Evolutionary conservation across 2,888 invertebrate species (phyloP), one percentile per base, ranked within the genome.

Genomic region (Tuberolachnus salignus): DNA sequence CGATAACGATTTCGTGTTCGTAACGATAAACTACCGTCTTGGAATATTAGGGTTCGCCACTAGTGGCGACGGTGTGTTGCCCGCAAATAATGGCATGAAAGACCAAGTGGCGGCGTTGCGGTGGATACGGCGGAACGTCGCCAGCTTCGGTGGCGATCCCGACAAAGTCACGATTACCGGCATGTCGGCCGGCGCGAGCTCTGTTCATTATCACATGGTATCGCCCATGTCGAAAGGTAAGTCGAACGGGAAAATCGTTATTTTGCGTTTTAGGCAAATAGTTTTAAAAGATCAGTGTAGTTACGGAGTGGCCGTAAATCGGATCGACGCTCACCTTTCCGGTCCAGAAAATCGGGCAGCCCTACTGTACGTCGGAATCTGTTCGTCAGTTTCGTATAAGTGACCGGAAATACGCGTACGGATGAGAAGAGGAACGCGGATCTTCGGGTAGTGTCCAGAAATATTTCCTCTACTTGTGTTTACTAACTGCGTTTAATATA

Each of bases 1-100:
- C 10, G 11, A 2, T 11, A 73, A 63, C 21, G 83, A 84, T 46
- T 81, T 86, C 8, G 84, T 86, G 64, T 82, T 84, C n/a, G 84
- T 85, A 4, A 83, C 85, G 1, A 80, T 85, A 46, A 86, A 86
- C 81, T 85, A 84, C 82, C 84, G 86, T 81, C 81, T 86, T 19
- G 85, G 85, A n/a, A 83, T 84, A 4, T 81, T 85, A 46, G 86
- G 85, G 51, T 85, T 84, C 81, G 81, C 85, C 6, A 83, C 84
- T 8, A 82, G 84, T 3, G 82, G 83, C n/a, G 83, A 80, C 8
- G 61, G 82, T 19, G 83, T 83, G 16, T 83, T 83, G 14, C 80
- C 84, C 0, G 85, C 85, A 13, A 85, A 85, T 72, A 83, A 83
- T 14, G 85, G 83, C 0, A 49, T 85, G 21, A 85, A 84, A 81